Conservation (phyloP, 92 coral and sea anemone genomes). For the Bergia puertoricense region DNA sequence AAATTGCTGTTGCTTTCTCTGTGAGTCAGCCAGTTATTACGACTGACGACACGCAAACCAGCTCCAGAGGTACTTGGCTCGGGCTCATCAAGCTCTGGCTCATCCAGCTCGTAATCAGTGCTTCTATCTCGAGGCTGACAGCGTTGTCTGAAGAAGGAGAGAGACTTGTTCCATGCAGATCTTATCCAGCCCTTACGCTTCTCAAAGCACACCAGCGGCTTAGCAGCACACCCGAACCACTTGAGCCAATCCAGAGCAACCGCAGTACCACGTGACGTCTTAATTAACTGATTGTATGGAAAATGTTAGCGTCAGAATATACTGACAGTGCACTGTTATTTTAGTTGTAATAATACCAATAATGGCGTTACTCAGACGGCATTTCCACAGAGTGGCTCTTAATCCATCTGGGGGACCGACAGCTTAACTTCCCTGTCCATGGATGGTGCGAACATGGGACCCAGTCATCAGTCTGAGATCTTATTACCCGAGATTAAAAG, state of each 20-base stretch:
- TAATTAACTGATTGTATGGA: not conserved
- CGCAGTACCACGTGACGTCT: constrained; percentile 19
- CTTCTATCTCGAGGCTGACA: constrained; percentile 8
- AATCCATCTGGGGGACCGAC: too few relatives aligned
- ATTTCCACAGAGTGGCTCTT: too few relatives aligned
- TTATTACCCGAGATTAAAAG: too few relatives aligned
- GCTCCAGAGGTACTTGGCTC: not conserved
- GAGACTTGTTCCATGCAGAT: not conserved
- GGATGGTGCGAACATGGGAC: too few relatives aligned
- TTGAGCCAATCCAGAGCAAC: constrained; percentile 30
- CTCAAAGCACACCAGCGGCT: constrained; percentile 30
- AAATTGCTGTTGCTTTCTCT: not conserved
- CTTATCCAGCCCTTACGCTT: constrained; percentile 18
- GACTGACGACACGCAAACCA: not conserved
- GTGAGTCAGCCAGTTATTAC: not conserved
- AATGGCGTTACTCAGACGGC: too few relatives aligned
- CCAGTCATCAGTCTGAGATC: too few relatives aligned
- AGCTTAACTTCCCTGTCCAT: too few relatives aligned
- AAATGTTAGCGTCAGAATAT: not conserved
- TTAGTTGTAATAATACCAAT: not conserved
- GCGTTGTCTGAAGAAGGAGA: not conserved
- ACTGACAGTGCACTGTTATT: not conserved
- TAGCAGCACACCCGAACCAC: constrained; percentile 38
- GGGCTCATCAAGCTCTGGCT: not conserved
- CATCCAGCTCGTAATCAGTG: constrained; percentile 5